Evolutionary conservation across 37 sponge, comb jelly and placozoan species (phyloP).

Genomic region (Chondrilla cf. caribensis): DNA sequence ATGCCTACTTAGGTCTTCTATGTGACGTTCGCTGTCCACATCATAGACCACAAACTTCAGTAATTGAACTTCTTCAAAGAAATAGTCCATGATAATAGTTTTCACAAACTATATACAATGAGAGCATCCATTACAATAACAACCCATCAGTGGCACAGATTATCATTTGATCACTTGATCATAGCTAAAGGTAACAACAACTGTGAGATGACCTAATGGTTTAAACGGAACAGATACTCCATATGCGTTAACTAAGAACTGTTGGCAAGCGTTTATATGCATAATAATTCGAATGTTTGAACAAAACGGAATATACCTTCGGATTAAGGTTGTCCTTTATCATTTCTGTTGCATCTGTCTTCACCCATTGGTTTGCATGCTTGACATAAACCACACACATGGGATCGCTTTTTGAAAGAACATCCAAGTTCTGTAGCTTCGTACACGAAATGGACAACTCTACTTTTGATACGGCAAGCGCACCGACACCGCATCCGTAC

Average conservation of each 20-base stretch:
- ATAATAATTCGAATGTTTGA: too few species aligned
- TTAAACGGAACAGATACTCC: too few species aligned
- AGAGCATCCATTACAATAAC: too few species aligned
- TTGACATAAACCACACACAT: conserved; percentile 54
- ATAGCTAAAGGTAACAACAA: too few species aligned
- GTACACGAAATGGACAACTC: conserved; percentile 78
- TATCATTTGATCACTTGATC: too few species aligned
- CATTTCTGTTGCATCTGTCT: conserved; percentile 77
- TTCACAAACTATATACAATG: conserved; percentile 66
- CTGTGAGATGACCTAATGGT: too few species aligned
- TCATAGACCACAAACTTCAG: conserved; percentile 84
- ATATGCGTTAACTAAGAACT: too few species aligned
- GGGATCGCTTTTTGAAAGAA: conserved; percentile 93
- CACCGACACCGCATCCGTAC: too few species aligned
- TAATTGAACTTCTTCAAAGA: conserved; percentile 91
- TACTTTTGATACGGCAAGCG: conserved; percentile 46
- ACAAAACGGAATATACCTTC: conserved; percentile 58
- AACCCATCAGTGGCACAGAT: too few species aligned
- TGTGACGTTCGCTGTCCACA: conserved; percentile 48
- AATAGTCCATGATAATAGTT: conserved; percentile 79
- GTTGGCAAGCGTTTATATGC: too few species aligned
- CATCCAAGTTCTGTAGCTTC: conserved; percentile 70
- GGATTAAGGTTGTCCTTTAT: conserved; percentile 86
- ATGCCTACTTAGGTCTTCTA: conserved; percentile 63
- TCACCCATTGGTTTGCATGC: conserved; percentile 42